Evolutionary conservation across 2,113 vertebrate genomes (phyloP), one percentile per base, ranked within the genome.

Genomic region (Willisornis vidua): DNA sequence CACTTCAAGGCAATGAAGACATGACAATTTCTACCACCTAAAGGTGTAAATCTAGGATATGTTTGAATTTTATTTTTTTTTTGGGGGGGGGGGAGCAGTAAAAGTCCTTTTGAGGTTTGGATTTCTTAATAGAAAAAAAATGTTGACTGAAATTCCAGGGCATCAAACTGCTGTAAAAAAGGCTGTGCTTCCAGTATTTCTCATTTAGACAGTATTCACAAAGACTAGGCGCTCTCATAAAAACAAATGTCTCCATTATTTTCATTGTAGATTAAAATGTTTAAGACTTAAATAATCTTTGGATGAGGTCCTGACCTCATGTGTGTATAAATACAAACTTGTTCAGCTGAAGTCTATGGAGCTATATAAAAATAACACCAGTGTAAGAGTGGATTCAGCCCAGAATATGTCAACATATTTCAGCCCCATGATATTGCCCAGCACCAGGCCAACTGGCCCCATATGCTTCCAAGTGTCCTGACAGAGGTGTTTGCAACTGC

Each of bases 401-500:
- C 88, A 81, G 82, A 94, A 93, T 71, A 72, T 90, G 90, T 84
- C 90, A 88, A 68, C 39, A 11, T 93, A 39, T 88, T 55, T 85
- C 48, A 86, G 76, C 35, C 28, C 35, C 33, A 4, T 76, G 65
- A 84, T 94, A 92, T 72, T 86, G 88, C 80, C 76, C 88, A 92
- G 83, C 52, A 90, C 43, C 52, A 33, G 19, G 57, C 33, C 83
- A 39, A 24, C 65, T 86, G 85, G 75, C 57, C 70, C 51, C 71
- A 31, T 88, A 51, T 62, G 78, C 82, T 95, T 97, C 78, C 62
- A 83, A 87, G 81, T 79, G 82, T 94, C 92, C 92, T 94, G 76
- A 90, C 75, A 95, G 92, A 92, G 89, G 25, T 65, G 78, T 90
- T 85, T 94, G 76, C 59, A 84, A 85, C 83, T 92, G 84, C 84